A percentile compares a stretch with the other conserved stretches of the same genome.
Conservation (phyloP, 2,113 vertebrate genomes). For the Gallinago undulata region DNA sequence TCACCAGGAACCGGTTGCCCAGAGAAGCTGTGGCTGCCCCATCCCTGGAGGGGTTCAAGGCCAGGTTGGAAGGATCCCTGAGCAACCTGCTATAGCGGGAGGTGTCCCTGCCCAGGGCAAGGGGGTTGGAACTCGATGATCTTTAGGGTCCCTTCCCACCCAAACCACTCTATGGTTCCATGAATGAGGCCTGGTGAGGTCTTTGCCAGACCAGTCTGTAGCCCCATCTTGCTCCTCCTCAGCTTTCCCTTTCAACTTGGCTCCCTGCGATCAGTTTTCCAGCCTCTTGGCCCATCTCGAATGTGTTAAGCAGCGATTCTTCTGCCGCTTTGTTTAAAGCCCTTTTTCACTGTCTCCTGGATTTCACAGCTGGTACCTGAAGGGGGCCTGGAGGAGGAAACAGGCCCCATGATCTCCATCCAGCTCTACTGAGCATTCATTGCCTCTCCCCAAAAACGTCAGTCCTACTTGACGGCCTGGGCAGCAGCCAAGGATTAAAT, state of each 20-base stretch:
- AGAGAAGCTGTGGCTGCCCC: no score
- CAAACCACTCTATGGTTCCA: no score
- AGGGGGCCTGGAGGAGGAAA: neutral
- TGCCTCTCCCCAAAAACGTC: neutral
- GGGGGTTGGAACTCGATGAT: no score
- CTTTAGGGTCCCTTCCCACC: no score
- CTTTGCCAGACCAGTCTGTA: neutral
- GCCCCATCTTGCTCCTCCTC: neutral
- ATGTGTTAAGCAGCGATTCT: neutral
- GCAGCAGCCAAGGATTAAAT: neutral
- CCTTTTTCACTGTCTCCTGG: neutral
- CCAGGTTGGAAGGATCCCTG: no score
- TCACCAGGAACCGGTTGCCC: neutral
- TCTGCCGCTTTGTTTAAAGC: neutral
- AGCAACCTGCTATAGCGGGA: no score
- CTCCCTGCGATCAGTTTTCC: neutral
- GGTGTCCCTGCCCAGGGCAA: no score
- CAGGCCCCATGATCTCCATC: fast-evolving
- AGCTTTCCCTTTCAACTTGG: neutral
- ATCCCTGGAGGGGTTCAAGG: no score
- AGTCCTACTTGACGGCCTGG: neutral
- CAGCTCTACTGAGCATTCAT: neutral
- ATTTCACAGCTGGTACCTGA: neutral
- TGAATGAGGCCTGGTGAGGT: neutral
- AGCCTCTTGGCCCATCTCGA: neutral